Evolutionary conservation across 1,140 invertebrate genomes (phyloP).

Genomic region (Steinernema feltiae): DNA sequence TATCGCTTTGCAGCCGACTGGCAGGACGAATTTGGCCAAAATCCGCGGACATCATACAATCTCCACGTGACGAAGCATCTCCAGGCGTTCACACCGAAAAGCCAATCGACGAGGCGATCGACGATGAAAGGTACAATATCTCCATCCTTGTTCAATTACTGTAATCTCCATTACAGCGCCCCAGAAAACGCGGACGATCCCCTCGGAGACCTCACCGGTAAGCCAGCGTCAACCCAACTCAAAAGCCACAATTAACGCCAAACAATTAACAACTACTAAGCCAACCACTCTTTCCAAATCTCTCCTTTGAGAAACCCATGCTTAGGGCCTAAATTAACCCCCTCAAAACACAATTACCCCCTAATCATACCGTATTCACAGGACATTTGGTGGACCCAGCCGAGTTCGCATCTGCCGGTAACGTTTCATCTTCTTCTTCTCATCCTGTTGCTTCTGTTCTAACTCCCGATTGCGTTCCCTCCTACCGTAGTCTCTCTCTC

Average conservation of each 20-base stretch:
- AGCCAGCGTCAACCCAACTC: slow-evolving; percentile 14
- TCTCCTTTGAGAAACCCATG: background rate
- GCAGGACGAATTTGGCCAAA: slow-evolving; percentile 54
- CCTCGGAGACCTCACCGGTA: slow-evolving; percentile 48
- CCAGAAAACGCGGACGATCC: slow-evolving; percentile 39
- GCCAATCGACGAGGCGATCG: slow-evolving; percentile 20
- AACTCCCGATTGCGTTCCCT: background rate
- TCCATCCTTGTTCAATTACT: background rate
- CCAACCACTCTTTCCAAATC: background rate
- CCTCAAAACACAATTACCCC: slow-evolving; percentile 38
- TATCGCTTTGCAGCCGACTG: slow-evolving; percentile 48
- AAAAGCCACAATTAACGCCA: slow-evolving; percentile 23
- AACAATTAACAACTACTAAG: slow-evolving; percentile 43
- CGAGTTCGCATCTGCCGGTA: slow-evolving; percentile 96
- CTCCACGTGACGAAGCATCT: slow-evolving; percentile 39
- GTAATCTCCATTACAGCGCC: slow-evolving; percentile 24
- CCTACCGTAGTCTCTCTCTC: background rate
- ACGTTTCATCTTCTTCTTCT: slow-evolving; percentile 42
- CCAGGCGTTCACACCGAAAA: slow-evolving; percentile 21
- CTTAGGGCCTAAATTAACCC: slow-evolving; percentile 16
- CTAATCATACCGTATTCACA: slow-evolving; percentile 59
- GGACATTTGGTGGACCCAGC: slow-evolving; percentile 95
- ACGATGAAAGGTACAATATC: background rate
- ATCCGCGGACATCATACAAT: slow-evolving; percentile 43
- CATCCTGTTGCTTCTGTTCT: slow-evolving; percentile 13